A percentile compares a stretch with the other conserved stretches of the same genome.
Conservation (phyloP, 1,140 invertebrate species). For the Drosophila subpulchrella region DNA sequence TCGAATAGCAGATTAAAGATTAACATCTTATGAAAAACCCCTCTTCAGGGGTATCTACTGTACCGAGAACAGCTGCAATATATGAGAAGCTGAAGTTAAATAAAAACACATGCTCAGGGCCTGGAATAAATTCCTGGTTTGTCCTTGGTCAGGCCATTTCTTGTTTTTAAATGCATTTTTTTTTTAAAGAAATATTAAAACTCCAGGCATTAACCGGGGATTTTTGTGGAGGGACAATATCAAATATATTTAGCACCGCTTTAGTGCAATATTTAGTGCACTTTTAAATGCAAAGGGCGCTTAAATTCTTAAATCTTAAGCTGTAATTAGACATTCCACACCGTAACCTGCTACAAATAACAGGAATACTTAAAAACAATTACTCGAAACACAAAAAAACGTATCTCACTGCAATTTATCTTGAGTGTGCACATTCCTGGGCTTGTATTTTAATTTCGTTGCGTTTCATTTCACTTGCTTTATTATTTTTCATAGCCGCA, state of each 20-base stretch:
- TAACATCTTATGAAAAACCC: constrained; percentile 13
- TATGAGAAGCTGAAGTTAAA: background rate
- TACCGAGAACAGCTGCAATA: constrained; percentile 3
- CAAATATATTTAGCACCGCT: no score
- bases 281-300: no score
- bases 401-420: constrained; percentile 68
- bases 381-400: background rate
- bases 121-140: background rate
- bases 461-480: constrained; percentile 68
- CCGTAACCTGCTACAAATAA: no score
- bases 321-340: background rate
- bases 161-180: background rate
- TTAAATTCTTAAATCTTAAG: no score
- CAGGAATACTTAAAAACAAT: no score
- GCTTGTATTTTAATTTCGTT: constrained; percentile 58
- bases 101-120: constrained; percentile 23
- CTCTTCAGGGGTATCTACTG: background rate
- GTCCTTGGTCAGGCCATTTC: background rate
- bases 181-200: background rate
- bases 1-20: constrained; percentile 32
- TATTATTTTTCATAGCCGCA: constrained; percentile 61
- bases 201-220: no score
- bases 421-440: constrained; percentile 78
- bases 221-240: no score
- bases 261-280: no score